Base-by-base conservation (phyloP, 2,113 vertebrate species). In the Conger conger region DNA sequence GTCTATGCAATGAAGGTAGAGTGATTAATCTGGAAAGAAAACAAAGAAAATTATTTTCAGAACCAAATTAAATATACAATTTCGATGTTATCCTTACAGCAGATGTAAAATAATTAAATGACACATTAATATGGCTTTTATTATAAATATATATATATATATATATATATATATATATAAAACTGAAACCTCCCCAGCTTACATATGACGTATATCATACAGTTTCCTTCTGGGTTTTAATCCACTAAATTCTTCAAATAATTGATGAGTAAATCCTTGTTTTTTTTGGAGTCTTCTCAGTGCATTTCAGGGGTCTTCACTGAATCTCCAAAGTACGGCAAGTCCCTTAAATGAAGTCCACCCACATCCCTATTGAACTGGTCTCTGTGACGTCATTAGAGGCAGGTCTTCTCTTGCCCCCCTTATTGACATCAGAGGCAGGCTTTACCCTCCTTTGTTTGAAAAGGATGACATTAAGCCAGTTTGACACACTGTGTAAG, bases 301-400 rank as follows among this genome's bases (percentile, higher is more conserved):
- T 40, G 73, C 42, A 83, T 86, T 86, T 85, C 83, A 82, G 35
- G 85, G 80, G 38, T 86, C 50, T 60, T 73, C 20, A 57, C 63
- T 85, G 42, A 80, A 87, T 68, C 85, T 82, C 80, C 50, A 84
- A 81, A 81, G 84, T 68, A 83, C 68, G 53, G 81, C 73, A 80
- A 84, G 83, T 81, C 83, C 87, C 86, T 92, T 92, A 91, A 91
- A 91, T 92, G 89, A 89, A 81, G 82, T 82, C 84, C 86, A 80
- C 33, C 27, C 86, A 87, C 85, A 80, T 86, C 87, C 86, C 38
- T 60, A 45, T 86, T 68, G 83, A 84, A 82, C 82, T 35, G 27
- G 77, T 63, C 54, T 81, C 83, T 42, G 79, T 86, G 90, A 92
- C 85, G 73, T 92, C 90, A 89, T 60, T 60, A 79, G 84, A 86